A percentile compares a stretch with the other conserved stretches of the same genome.
These are phyloP conservation scores for Geotrupes spiniger DNA, from an alignment of 2,888 invertebrate species.

Conservation along the genomic window DNA sequence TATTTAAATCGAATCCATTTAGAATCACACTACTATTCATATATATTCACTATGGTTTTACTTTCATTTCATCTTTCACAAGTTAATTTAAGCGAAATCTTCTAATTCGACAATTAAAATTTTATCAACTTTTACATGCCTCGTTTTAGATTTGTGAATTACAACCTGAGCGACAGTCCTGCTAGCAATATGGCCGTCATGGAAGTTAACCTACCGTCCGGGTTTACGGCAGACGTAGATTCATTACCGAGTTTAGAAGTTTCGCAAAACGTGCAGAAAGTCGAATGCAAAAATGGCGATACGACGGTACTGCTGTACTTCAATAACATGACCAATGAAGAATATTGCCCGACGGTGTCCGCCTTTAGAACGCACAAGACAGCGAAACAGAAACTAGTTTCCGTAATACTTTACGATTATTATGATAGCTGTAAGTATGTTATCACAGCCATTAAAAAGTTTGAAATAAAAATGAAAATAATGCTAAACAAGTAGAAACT, in stretches of 20 bases:
- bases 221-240: conserved; percentile 80
- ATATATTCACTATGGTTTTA: too few species aligned
- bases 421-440: conserved; percentile 80
- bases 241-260: conserved; percentile 63
- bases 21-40: too few species aligned
- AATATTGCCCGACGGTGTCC: conserved; percentile 81
- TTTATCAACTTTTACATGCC: conserved; percentile 3
- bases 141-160: conserved; percentile 59
- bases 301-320: conserved; percentile 69
- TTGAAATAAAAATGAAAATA: conserved; percentile 2
- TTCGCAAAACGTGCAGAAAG: conserved; percentile 60
- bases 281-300: conserved; percentile 67
- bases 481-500: conserved; percentile 8
- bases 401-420: conserved; percentile 84
- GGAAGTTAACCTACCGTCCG: conserved; percentile 86
- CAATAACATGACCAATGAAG: conserved; percentile 60
- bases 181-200: conserved; percentile 88
- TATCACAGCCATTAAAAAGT: conserved; percentile 4
- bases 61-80: not conserved
- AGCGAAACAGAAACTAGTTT: conserved; percentile 81
- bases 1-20: too few species aligned
- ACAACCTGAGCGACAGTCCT: conserved; percentile 58
- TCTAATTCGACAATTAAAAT: too few species aligned
- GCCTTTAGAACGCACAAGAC: conserved; percentile 81
- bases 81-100: too few species aligned